phyloP scores from a whole-genome alignment of 2,797 vertebrate genomes.

The Propithecus deckenii region DNA sequence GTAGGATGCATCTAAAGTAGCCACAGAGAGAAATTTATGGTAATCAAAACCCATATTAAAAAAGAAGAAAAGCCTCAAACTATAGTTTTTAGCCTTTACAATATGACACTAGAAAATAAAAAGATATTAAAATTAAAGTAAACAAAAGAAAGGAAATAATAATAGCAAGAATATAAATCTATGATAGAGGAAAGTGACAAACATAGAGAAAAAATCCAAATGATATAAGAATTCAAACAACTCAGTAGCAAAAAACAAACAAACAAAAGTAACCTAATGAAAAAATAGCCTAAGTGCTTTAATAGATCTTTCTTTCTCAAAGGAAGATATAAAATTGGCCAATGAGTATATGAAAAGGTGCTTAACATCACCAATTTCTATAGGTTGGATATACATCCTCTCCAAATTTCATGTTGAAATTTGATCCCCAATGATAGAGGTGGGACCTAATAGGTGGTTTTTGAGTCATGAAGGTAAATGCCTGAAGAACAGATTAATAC shows the following conservation, averaged over 20 bases:
- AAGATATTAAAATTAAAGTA: not conserved
- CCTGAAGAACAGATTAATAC: too few species aligned
- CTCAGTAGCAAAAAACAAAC: not conserved
- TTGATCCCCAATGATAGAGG: too few species aligned
- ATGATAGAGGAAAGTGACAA: not conserved
- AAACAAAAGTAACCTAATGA: too few species aligned
- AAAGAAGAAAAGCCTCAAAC: too few species aligned
- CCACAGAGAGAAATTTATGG: not conserved
- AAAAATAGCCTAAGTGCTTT: not conserved
- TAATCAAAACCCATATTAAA: not conserved
- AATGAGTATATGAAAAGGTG: not conserved
- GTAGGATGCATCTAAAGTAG: not conserved
- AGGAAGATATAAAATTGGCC: not conserved
- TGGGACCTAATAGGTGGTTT: too few species aligned
- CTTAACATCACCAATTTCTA: not conserved
- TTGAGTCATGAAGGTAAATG: too few species aligned
- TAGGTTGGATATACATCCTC: too few species aligned
- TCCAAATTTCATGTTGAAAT: too few species aligned
- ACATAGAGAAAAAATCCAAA: not conserved
- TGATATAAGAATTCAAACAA: not conserved
- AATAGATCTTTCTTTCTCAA: not conserved
- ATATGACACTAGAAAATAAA: not conserved
- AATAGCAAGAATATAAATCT: not conserved
- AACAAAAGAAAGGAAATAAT: not conserved
- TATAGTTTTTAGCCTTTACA: not conserved